phyloP scores from a whole-genome alignment of 2,113 vertebrate genomes.

The Nannobrachium achirus region DNA sequence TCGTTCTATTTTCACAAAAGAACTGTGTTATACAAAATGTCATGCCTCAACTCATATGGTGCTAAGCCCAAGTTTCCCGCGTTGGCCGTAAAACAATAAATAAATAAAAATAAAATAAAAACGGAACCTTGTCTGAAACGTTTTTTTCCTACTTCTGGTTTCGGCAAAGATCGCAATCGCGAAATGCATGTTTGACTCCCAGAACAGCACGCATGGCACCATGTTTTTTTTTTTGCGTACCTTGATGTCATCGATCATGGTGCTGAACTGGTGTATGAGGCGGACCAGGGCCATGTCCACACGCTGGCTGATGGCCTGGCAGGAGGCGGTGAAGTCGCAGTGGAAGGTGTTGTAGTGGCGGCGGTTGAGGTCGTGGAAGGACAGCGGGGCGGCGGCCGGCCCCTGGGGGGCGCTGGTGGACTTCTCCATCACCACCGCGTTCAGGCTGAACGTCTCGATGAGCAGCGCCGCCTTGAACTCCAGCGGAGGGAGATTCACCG shows the following conservation, averaged over 20 bases:
- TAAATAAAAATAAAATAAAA: too few species aligned
- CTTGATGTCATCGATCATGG: conserved; percentile 98
- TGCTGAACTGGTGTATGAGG: conserved; percentile 98
- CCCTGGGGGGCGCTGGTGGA: conserved; percentile 87
- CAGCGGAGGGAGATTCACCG: conserved; percentile 89
- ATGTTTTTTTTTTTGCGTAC: too few species aligned
- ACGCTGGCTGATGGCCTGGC: conserved; percentile 97
- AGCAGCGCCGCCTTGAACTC: conserved; percentile 96
- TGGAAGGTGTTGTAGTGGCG: conserved; percentile 95
- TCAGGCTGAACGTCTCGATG: conserved; percentile 97
- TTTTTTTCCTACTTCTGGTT: too few species aligned
- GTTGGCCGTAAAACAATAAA: too few species aligned
- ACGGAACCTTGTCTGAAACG: too few species aligned
- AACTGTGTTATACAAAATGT: too few species aligned
- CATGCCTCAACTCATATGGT: too few species aligned
- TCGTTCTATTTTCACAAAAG: too few species aligned
- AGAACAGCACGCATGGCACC: too few species aligned
- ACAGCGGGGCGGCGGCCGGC: conserved; percentile 80
- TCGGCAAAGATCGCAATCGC: too few species aligned
- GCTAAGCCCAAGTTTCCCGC: too few species aligned
- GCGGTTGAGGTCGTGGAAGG: conserved; percentile 95
- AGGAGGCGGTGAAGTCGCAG: conserved; percentile 95
- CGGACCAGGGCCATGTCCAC: conserved; percentile 98
- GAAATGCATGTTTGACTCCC: too few species aligned
- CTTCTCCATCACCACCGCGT: conserved; percentile 95